Percentiles rank a stretch among this genome's conserved stretches.
Conservation (phyloP, 2,113 vertebrate genomes). For the Bubo bubo region DNA sequence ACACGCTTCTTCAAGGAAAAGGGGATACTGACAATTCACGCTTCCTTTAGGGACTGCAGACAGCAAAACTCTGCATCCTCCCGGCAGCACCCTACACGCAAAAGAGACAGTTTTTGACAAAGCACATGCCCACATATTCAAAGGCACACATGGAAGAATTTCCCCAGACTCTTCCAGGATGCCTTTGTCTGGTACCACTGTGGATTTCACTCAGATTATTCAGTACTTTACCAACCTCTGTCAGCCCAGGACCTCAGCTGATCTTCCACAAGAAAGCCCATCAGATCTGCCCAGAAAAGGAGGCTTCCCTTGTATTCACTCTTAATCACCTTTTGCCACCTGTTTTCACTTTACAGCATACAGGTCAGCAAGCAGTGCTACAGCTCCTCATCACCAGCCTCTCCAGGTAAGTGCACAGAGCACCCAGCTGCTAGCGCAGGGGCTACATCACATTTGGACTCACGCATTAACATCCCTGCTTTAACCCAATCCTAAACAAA, state of each 20-base stretch:
- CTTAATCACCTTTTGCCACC: not conserved
- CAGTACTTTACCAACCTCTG: not conserved
- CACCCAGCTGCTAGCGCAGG: not conserved
- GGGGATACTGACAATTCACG: not conserved
- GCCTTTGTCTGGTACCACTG: not conserved
- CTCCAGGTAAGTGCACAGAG: not conserved
- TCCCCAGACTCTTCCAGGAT: not conserved
- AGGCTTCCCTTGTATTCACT: not conserved
- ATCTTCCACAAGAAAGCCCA: not conserved
- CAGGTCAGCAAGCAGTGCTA: not conserved
- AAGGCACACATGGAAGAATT: not conserved
- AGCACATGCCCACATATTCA: not conserved
- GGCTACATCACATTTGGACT: not conserved
- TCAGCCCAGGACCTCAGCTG: not conserved
- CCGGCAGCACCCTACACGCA: not conserved
- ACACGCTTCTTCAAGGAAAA: not conserved
- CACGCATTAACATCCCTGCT: fast-evolving
- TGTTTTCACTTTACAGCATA: not conserved
- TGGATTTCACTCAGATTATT: not conserved
- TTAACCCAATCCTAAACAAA: not conserved
- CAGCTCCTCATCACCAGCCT: not conserved
- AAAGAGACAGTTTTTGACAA: not conserved
- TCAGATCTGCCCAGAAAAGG: not conserved
- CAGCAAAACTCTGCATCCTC: not conserved
- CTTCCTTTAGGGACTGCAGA: not conserved